Conservation (phyloP, 2,888 invertebrate species). For the Bruchidius siliquastri region DNA sequence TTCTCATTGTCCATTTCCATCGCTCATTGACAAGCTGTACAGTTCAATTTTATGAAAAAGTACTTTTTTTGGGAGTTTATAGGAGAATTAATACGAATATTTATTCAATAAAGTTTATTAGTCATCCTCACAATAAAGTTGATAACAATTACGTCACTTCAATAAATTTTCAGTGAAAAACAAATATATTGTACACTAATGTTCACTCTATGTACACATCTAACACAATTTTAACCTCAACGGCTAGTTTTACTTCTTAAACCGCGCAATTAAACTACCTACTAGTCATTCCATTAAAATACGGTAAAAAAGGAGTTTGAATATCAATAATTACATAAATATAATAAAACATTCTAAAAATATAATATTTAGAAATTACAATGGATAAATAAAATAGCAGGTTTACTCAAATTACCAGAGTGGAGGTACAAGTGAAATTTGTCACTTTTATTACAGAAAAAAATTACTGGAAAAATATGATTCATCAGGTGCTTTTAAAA, state of each 20-base stretch:
- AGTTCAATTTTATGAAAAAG: too few relatives aligned
- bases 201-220: neutral
- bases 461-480: neutral
- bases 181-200: neutral
- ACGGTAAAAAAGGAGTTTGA: neutral
- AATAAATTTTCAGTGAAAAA: neutral
- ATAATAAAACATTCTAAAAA: neutral
- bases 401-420: neutral
- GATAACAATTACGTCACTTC: neutral
- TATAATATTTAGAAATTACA: neutral
- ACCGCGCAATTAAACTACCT: neutral
- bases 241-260: neutral
- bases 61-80: too few relatives aligned
- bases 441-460: neutral
- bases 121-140: neutral
- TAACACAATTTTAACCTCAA: neutral
- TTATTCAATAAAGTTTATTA: neutral
- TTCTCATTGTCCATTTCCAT: too few relatives aligned
- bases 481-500: too few relatives aligned
- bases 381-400: neutral
- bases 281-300: neutral
- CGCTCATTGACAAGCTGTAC: too few relatives aligned
- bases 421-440: neutral
- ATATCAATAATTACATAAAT: neutral
- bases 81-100: neutral